phyloP scores from a whole-genome alignment of 2,888 invertebrate genomes.

The Lasiommata megera region DNA sequence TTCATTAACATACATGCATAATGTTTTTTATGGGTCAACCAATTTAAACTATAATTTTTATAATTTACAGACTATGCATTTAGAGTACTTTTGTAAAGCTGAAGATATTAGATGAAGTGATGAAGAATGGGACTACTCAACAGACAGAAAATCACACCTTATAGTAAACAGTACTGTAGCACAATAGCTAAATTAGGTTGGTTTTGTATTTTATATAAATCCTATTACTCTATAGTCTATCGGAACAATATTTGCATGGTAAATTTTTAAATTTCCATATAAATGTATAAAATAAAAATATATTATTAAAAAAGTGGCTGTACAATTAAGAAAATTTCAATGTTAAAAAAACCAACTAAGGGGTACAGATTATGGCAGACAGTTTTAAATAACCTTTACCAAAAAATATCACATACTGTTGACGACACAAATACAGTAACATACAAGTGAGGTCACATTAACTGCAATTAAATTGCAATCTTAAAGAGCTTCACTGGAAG shows the following conservation, averaged over 20 bases:
- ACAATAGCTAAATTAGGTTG: neutral
- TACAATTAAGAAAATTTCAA: neutral
- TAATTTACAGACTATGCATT: too few relatives aligned
- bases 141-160: neutral
- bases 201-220: neutral
- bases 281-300: neutral
- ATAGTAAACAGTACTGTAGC: neutral
- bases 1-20: too few relatives aligned
- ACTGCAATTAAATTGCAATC: constrained; percentile 24
- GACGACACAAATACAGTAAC: constrained; percentile 18
- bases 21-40: too few relatives aligned
- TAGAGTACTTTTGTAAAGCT: too few relatives aligned
- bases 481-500: constrained; percentile 5
- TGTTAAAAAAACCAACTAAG: neutral
- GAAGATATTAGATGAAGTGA: too few relatives aligned
- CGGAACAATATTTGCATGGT: neutral
- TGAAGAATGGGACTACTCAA: neutral
- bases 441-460: constrained; percentile 8
- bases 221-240: neutral
- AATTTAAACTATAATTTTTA: too few relatives aligned
- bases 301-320: neutral
- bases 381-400: constrained; percentile 14
- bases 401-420: constrained; percentile 27
- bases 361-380: neutral
- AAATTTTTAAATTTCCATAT: neutral